Conservation (phyloP, 2,113 vertebrate genomes). For the Gymnocephalus cernua region DNA sequence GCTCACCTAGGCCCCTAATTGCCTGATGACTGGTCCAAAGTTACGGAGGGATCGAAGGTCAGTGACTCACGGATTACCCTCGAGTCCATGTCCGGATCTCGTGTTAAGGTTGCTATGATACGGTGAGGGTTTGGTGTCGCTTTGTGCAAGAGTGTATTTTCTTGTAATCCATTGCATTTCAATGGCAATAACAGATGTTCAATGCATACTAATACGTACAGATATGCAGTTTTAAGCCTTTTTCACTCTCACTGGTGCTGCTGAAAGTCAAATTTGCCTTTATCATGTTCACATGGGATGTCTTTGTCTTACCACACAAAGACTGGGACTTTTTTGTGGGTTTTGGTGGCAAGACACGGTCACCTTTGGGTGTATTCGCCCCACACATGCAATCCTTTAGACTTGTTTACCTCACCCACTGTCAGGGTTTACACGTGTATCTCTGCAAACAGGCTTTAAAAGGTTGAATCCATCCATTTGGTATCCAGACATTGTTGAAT, state of each 20-base stretch:
- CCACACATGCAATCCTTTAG: conserved; percentile 16
- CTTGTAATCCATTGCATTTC: conserved; percentile 24
- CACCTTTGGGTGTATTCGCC: conserved; percentile 44
- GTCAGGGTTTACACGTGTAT: conserved; percentile 43
- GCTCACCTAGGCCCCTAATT: conserved; percentile 80
- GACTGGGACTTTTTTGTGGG: neutral
- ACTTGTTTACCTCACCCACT: conserved; percentile 41
- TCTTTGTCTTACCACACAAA: conserved; percentile 3
- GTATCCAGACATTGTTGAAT: conserved; percentile 54
- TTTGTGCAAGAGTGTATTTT: conserved; percentile 24
- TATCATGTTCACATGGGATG: neutral
- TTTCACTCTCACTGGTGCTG: neutral
- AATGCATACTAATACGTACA: neutral
- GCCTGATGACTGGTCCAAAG: conserved; percentile 73
- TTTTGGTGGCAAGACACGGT: conserved; percentile 20
- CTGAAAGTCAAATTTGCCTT: conserved; percentile 18
- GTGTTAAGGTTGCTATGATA: conserved; percentile 58
- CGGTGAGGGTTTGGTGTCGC: conserved; percentile 23
- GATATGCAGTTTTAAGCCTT: neutral
- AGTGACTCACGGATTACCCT: conserved; percentile 76
- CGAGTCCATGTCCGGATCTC: conserved; percentile 62
- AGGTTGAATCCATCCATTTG: conserved; percentile 59
- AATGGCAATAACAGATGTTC: conserved; percentile 33
- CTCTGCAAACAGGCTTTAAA: conserved; percentile 57
- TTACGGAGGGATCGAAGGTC: conserved; percentile 73